Conservation (phyloP, 2,113 vertebrate species). For the Macaca fascicularis region T2T-MFA8v1.1 NC_088375.1:69884501-69885000, state of each 20-base stretch:
- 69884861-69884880: not conserved
- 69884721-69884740: not conserved
- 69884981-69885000: slow-evolving; percentile 34
- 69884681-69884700: not conserved
- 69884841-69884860: not conserved
- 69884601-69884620: not conserved
- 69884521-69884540: slow-evolving; percentile 8
- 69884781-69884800: not conserved
- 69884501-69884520: not conserved
- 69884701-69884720: not conserved
- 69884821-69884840: not conserved
- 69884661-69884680: slow-evolving; percentile 12
- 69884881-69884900: not conserved
- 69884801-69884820: slow-evolving; percentile 1
- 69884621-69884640: not conserved
- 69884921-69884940: slow-evolving; percentile 43
- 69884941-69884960: slow-evolving; percentile 60
- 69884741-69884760: not conserved
- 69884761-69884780: not conserved
- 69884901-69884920: not conserved
- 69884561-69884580: not conserved
- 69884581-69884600: slow-evolving; percentile 13
- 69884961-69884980: slow-evolving; percentile 45
- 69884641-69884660: not conserved
- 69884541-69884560: not conserved